Base-by-base conservation (phyloP, 2,888 invertebrate genomes). In the Pedicia rivosa region DNA sequence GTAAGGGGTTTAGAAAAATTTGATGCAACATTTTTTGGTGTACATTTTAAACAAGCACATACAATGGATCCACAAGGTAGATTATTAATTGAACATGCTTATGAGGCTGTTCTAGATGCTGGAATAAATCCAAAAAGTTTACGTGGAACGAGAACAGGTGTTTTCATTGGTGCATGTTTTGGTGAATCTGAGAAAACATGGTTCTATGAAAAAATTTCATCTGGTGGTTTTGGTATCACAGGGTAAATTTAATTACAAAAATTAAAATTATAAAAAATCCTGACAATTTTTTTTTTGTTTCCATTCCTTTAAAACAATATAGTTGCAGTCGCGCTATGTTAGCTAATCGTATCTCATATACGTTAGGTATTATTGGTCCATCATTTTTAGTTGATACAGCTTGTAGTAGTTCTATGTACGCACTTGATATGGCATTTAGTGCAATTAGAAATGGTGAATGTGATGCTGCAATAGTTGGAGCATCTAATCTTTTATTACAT, bases 381-480 rank as follows among this genome's bases (percentile, higher is more conserved):
- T 88, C 90, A 5, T 84, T 78, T 62, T 70, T 81, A 2, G 67
- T 88, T 8, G 94, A 95, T 60, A 88, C 92, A 0, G 94, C 94
- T 1, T 95, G 94, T 56, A 90, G 90, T n/a, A 92, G 92, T 38
- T 84, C 90, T 7, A 67, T 91, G 45, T 75, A 83, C 47, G 92
- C 91, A 0, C 46, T 94, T 38, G 87, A 92, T 49, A 78, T 79
- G 44, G 86, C 82, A 10, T 82, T 78, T 55, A 67, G 70, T 33
- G 72, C 82, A 0, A 73, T 91, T 31, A 65, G 80, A 24, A 72
- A 72, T 45, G 90, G 87, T 0, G 72, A 78, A 42, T 88, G 90
- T 50, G 91, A 95, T 42, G 69, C 78, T 0, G 94, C 92, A 1
- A 73, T 95, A 37, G 87, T 95, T 3, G 90, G 82, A 5, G 92